Base-by-base conservation (phyloP, 2,797 vertebrate genomes). In the Siniperca undulata region DNA sequence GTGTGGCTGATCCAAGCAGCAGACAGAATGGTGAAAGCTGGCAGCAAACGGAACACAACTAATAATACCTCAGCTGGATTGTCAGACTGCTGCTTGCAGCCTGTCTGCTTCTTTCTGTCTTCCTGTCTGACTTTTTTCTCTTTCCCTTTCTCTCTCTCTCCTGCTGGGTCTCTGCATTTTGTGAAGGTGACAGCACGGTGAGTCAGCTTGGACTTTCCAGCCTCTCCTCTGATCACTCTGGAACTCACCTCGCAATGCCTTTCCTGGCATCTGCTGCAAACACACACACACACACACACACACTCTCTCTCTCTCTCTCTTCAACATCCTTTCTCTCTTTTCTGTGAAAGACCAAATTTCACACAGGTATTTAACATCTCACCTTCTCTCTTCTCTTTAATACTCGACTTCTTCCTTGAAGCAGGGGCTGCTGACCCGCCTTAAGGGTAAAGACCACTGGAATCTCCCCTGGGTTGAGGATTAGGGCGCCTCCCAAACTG, bases 181-280 rank as follows among this genome's bases (percentile, higher is more conserved):
- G 75, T 77, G 71, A 85, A 88, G 88, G 89, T 94, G 92, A 91
- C 88, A 86, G 72, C 74, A n/a, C 48, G 5, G 70, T 94, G 94
- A 94, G 93, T 95, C 91, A 93, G 87, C 84, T 11, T 62, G 93
- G 93, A 92, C 92, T 95, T 95, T 94, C 94, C 94, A 93, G 83
- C 64, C 56, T 74, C 79, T 82, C 58, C 85, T 91, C 89, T 88
- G 89, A 91, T 92, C 87, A 91, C n/a, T 77, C 68, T 82, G 52
- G 77, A 90, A 86, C 68, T 87, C 85, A 89, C 74, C 81, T 86
- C 53, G 40, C 56, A 0, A 19, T 61, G 77, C 59, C 74, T 90
- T 93, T 94, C 85, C 84, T 88, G 84, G 78, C 74, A 92, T 87
- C 82, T 90, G 52, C 75, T 80, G 38, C 71, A 82, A 56, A 66